phyloP scores from a whole-genome alignment of 2,113 vertebrate species.

The Brachypodius melanocephalos region DNA sequence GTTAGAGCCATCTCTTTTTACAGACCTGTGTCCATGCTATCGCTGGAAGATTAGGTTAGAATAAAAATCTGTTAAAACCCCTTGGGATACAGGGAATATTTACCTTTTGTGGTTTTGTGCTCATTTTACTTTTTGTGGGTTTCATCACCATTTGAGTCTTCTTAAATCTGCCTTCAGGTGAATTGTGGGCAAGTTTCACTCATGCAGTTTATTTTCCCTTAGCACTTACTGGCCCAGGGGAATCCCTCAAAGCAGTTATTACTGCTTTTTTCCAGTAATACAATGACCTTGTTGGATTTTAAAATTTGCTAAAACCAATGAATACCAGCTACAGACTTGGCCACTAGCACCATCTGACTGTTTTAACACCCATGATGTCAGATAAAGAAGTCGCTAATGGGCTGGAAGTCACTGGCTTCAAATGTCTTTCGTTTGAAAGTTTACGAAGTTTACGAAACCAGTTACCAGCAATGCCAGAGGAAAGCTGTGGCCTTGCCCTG shows the following conservation, averaged over 20 bases:
- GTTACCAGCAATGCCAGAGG: neutral
- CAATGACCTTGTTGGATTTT: neutral
- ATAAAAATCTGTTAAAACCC: neutral
- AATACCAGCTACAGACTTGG: neutral
- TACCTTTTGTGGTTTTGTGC: neutral
- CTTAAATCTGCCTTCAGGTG: neutral
- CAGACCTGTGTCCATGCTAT: neutral
- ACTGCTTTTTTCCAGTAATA: neutral
- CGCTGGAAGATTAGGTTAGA: neutral
- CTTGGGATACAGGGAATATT: neutral
- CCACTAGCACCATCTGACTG: neutral
- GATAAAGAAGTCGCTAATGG: neutral
- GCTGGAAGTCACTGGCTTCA: neutral
- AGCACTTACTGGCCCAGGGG: neutral
- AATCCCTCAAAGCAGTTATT: neutral
- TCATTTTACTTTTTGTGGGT: neutral
- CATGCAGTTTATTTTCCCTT: neutral
- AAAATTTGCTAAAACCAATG: neutral
- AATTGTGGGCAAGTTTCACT: neutral
- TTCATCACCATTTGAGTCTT: neutral
- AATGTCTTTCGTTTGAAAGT: neutral
- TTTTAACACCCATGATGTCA: neutral
- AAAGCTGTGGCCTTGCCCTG: neutral
- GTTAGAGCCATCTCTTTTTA: neutral
- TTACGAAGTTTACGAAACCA: neutral